Evolutionary conservation across 2,797 vertebrate genomes (phyloP).

Genomic region (Eutrigla gurnardus): DNA sequence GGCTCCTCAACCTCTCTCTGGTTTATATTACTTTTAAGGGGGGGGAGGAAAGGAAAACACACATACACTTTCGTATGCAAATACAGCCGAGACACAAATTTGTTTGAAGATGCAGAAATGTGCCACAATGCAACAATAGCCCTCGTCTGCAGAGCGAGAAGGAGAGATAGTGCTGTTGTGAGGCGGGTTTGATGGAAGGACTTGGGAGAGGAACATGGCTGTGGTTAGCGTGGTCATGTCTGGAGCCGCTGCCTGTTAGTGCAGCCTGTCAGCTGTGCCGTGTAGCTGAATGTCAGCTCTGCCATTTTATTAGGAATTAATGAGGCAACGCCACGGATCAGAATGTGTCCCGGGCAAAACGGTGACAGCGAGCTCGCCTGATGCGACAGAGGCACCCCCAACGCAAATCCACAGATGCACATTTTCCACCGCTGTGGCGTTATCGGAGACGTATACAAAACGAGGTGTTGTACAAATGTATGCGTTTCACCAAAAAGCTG

Average conservation of each 20-base stretch:
- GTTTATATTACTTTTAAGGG: conserved; percentile 48
- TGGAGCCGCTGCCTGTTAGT: conserved; percentile 80
- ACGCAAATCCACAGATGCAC: conserved; percentile 34
- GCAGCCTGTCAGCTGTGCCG: conserved; percentile 73
- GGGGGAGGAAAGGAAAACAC: conserved; percentile 28
- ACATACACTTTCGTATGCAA: conserved; percentile 36
- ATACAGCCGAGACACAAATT: conserved; percentile 20
- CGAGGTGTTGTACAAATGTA: neutral
- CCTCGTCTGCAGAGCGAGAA: conserved; percentile 38
- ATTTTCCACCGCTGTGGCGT: conserved; percentile 22
- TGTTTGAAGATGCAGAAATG: conserved; percentile 23
- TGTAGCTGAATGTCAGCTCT: conserved; percentile 71
- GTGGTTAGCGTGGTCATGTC: conserved; percentile 76
- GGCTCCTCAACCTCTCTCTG: conserved; percentile 41
- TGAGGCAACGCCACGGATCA: conserved; percentile 68
- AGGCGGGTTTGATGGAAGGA: conserved; percentile 69
- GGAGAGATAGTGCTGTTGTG: conserved; percentile 33
- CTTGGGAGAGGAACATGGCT: conserved; percentile 67
- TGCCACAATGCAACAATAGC: conserved; percentile 12
- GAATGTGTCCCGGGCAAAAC: conserved; percentile 54
- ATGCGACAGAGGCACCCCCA: conserved; percentile 26
- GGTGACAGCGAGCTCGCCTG: conserved; percentile 59
- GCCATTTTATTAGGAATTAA: conserved; percentile 79
- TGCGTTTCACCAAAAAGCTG: conserved; percentile 19
- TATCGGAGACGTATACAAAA: conserved; percentile 12